phyloP scores from a whole-genome alignment of 2,888 invertebrate genomes.

The Magallana nippona region DNA sequence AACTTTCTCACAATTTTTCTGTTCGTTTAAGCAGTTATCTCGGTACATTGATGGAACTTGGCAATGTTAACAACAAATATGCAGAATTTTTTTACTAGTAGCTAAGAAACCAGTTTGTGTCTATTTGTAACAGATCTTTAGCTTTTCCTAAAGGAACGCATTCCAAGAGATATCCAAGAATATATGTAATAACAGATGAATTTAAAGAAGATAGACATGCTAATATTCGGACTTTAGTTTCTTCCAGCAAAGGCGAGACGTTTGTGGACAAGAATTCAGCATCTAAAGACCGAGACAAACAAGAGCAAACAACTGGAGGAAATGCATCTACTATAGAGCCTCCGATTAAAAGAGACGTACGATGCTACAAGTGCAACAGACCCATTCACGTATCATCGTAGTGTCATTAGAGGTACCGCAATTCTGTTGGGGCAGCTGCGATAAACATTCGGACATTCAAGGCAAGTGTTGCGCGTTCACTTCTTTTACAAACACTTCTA shows the following conservation, averaged over 20 bases:
- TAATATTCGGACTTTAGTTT: background rate
- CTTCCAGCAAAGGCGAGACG: background rate
- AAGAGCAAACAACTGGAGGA: background rate
- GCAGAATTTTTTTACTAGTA: no score
- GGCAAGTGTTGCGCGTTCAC: background rate
- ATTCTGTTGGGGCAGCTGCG: background rate
- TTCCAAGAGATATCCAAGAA: no score
- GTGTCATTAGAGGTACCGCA: background rate
- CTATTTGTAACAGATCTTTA: no score
- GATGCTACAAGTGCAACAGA: background rate
- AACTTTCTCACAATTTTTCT: no score
- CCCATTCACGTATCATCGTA: background rate
- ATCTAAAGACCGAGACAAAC: background rate
- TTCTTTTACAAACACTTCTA: constrained; percentile 7
- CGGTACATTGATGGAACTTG: no score
- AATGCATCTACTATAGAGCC: no score
- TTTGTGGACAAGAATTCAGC: background rate
- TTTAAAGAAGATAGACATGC: constrained; percentile 1
- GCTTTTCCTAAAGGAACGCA: no score
- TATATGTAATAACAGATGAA: background rate
- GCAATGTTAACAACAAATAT: no score
- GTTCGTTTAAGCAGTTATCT: no score
- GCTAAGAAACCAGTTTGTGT: no score
- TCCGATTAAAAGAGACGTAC: background rate
- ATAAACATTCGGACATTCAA: background rate